Evolutionary conservation across 2,888 invertebrate genomes (phyloP), one percentile per base, ranked within the genome.

Genomic region (Microplitis deprimator): DNA sequence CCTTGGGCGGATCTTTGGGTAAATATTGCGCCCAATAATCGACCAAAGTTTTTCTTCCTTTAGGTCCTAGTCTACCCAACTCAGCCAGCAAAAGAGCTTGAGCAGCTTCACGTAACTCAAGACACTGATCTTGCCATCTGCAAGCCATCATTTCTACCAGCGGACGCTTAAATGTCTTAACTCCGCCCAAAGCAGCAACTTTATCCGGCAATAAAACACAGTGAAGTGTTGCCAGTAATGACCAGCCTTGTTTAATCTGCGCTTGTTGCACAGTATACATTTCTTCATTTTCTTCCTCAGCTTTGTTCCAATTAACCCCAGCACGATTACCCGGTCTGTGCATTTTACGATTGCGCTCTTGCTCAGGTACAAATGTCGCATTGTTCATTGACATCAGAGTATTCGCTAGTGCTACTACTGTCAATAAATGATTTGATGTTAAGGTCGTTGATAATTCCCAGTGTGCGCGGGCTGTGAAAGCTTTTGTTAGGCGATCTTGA

Each of bases 371-470:
- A 90, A 98, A 98, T 62, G 97, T 96, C 50, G 98, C 97, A 85
- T 97, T 97, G 88, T 95, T 97, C 97, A 99, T 98, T 0, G 98
- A 97, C 97, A 99, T 97, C 71, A 99, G 92, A 0, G 99, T 99
- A 90, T 99, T 98, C 71, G 98, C 96, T 76, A 98, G 92, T 0
- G 98, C 96, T 73, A 99, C 97, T 80, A 99, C 95, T 74, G 98
- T 95, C 81, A 99, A 91, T 79, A 99, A 92, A 90, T 99, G 99
- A 91, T 98, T 97, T 16, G 98, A 98, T 1, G 98, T 98, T 40
- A 99, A 91, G 0, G 97, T 97, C 1, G 96, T 96, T 83, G 97
- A 98, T 71, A 99, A 92, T 91, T 98, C 97, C 99, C 99, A 99
- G 89, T 98, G 98, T 0, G 96, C 94, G 79, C 94, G 94, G 1